Evolutionary conservation across 2,797 vertebrate genomes (phyloP).

Genomic region (Sebastes kiyomatsui): DNA sequence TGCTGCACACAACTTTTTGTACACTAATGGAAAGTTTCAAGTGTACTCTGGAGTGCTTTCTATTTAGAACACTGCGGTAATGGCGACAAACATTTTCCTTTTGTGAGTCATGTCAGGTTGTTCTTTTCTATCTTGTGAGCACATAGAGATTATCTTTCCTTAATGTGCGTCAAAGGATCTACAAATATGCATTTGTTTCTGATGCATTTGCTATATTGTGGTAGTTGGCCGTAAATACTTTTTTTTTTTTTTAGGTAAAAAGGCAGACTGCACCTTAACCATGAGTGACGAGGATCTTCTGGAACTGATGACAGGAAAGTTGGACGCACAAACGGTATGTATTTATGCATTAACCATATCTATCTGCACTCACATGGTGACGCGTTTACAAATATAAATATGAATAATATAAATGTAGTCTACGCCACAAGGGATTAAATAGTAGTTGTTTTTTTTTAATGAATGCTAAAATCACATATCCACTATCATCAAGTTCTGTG

Average conservation of each 20-base stretch:
- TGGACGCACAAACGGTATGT: conserved; percentile 91
- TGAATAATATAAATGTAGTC: neutral
- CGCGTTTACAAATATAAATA: neutral
- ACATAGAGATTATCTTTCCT: neutral
- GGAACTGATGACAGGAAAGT: conserved; percentile 92
- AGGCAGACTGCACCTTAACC: conserved; percentile 90
- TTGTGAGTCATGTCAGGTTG: neutral
- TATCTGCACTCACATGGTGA: neutral
- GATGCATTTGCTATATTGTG: neutral
- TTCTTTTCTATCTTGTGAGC: neutral
- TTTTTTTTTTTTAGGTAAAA: conserved; percentile 80
- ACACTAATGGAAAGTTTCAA: neutral
- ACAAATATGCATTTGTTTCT: neutral
- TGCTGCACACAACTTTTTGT: neutral
- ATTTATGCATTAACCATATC: neutral
- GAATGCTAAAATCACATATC: neutral
- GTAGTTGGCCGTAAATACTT: neutral
- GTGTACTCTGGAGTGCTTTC: neutral
- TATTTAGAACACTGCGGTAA: neutral
- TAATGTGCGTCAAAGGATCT: neutral
- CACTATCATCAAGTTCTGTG: no score
- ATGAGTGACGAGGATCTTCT: conserved; percentile 89
- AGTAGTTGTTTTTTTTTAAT: neutral
- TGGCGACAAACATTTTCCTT: neutral
- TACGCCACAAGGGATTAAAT: neutral